Base-by-base conservation (phyloP, 2,888 invertebrate genomes). In the Lasioglossum pauxillum region DNA sequence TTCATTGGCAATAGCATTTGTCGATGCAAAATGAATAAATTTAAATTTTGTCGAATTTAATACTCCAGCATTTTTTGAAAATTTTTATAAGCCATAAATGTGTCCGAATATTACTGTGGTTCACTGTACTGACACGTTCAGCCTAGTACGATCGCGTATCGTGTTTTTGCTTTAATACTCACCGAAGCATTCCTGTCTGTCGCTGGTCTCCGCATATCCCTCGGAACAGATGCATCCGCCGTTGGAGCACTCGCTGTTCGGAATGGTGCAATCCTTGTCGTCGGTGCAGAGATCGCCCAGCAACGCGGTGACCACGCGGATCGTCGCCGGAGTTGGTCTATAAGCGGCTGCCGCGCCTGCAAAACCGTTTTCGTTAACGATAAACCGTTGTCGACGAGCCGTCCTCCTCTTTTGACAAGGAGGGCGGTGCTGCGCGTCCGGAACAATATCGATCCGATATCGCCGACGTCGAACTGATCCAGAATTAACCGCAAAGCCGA, bases 281-380 rank as follows among this genome's bases (percentile, higher is more conserved):
- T 97, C 96, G 27, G 96, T 96, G 95, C 98, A 98, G 57, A 98
- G 95, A 94, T 98, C 98, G 14, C 98, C 98, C 35, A 98, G 96
- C 84, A 98, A 95, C 14, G 98, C 97, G 67, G 95, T 96, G 92
- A 96, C 97, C 95, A 96, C 96, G 89, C 96, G 95, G 83, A 97
- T 96, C 46, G 97, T 97, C 31, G 97, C 97, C 41, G 97, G 96
- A 0, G 97, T 97, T 74, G 97, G 97, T 89, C 96, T 95, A 93
- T 96, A 96, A 73, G 96, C 96, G 84, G 96, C 96, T 64, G 96
- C 95, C 73, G 92, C 92, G 46, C 94, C 94, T 95, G 84, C 8
- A 88, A 91, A 53, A 67, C 23, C 35, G 67, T 74, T 76, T n/a
- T 83, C 76, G 27, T 44, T 23, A 38, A 31, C 12, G 12, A 57